phyloP scores from a whole-genome alignment of 2,888 invertebrate species.

The Thereva unica region DNA sequence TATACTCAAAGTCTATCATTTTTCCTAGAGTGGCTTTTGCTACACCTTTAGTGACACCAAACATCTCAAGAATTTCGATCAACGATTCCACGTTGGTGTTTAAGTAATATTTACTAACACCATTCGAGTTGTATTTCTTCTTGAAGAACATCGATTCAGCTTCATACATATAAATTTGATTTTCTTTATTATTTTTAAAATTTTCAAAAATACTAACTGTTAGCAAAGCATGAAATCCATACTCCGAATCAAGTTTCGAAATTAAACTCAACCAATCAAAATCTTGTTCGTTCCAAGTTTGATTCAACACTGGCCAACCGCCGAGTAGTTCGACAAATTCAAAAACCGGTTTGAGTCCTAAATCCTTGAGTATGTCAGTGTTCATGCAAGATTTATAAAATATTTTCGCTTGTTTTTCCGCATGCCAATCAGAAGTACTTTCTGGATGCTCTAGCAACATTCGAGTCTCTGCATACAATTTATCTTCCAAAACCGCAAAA shows the following conservation, averaged over 20 bases:
- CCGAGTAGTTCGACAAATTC: conserved; percentile 19
- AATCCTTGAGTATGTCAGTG: neutral
- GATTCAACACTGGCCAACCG: conserved; percentile 27
- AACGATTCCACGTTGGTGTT: conserved; percentile 13
- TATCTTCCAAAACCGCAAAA: neutral
- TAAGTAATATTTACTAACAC: neutral
- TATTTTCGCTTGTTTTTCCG: conserved; percentile 3
- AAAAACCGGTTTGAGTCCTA: conserved; percentile 8
- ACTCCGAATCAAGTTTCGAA: conserved; percentile 10
- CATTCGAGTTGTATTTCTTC: conserved; percentile 22
- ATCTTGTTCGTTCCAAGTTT: conserved; percentile 14
- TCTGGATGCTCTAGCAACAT: conserved; percentile 9
- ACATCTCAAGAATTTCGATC: conserved; percentile 6
- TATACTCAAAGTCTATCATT: conserved; percentile 22
- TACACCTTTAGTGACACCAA: conserved; percentile 11
- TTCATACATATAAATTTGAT: conserved; percentile 16
- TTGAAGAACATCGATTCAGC: neutral
- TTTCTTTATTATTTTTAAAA: conserved; percentile 7
- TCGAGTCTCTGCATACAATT: neutral
- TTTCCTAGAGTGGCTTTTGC: neutral
- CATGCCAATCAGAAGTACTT: neutral
- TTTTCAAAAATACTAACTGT: neutral
- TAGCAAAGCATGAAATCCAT: conserved; percentile 23
- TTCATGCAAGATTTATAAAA: conserved; percentile 17
- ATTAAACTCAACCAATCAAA: conserved; percentile 24